phyloP scores from a whole-genome alignment of 2,888 invertebrate species.

The Odontocolon sp. region DNA sequence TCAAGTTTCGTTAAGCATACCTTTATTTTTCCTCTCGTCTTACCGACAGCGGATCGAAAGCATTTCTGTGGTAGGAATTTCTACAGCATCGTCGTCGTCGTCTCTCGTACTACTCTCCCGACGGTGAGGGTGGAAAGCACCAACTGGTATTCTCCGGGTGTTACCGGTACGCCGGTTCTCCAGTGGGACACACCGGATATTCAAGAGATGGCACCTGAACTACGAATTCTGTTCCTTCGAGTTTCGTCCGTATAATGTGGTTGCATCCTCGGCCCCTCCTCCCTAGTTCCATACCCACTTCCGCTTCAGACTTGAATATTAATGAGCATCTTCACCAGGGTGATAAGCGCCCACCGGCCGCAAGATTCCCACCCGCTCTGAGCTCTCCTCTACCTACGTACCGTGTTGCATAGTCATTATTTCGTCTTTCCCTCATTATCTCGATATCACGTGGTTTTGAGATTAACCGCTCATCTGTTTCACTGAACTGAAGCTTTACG shows the following conservation, averaged over 20 bases:
- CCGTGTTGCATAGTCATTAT: slow-evolving; percentile 37
- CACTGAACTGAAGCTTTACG: slow-evolving; percentile 6
- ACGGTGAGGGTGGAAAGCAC: slow-evolving; percentile 50
- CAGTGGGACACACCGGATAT: slow-evolving; percentile 65
- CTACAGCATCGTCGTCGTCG: not conserved
- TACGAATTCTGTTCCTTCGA: slow-evolving; percentile 22
- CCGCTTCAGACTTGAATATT: slow-evolving; percentile 48
- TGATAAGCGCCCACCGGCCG: slow-evolving; percentile 44
- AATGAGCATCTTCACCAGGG: slow-evolving; percentile 47
- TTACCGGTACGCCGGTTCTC: slow-evolving; percentile 54
- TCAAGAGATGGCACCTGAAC: slow-evolving; percentile 68
- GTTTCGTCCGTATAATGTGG: not conserved
- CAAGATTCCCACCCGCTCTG: slow-evolving; percentile 18
- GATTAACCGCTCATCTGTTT: slow-evolving; percentile 53
- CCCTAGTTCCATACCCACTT: not conserved
- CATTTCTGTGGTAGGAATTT: slow-evolving; percentile 47
- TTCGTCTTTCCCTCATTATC: slow-evolving; percentile 43
- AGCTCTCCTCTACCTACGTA: not conserved
- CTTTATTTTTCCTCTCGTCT: slow-evolving; percentile 9
- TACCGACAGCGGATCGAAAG: slow-evolving; percentile 59
- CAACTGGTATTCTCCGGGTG: slow-evolving; percentile 65
- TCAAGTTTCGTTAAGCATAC: not conserved
- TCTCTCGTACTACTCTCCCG: not conserved
- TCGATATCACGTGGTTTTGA: slow-evolving; percentile 38
- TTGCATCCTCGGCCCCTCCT: not conserved